Conservation (phyloP, 2,113 vertebrate genomes). For the Saguinus imperator region DNA sequence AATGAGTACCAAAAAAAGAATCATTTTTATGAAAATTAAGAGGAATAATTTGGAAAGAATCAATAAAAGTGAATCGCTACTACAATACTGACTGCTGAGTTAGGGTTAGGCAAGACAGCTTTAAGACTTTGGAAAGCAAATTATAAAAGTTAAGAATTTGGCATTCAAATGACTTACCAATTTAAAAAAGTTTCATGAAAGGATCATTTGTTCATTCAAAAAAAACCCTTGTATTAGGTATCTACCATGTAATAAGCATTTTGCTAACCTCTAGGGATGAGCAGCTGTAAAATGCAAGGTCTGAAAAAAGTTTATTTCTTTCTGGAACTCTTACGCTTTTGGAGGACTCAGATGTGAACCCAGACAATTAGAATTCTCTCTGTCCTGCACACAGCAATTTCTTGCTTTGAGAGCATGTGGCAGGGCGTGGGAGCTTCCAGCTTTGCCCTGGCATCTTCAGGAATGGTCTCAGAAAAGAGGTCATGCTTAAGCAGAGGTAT, state of each 20-base stretch:
- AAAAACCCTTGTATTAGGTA: neutral
- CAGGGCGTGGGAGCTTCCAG: neutral
- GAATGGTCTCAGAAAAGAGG: neutral
- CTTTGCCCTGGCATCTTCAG: neutral
- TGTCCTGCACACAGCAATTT: neutral
- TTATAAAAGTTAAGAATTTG: neutral
- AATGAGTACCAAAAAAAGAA: neutral
- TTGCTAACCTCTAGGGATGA: neutral
- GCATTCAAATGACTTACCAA: neutral
- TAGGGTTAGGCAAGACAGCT: neutral
- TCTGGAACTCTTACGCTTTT: neutral
- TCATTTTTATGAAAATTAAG: slow-evolving; percentile 32
- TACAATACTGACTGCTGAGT: neutral
- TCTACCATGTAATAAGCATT: neutral
- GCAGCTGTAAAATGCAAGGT: neutral
- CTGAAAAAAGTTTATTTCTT: neutral
- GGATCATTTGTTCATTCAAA: neutral
- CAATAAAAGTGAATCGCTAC: slow-evolving; percentile 4
- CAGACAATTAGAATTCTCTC: neutral
- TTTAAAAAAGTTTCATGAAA: neutral
- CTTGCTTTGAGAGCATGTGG: neutral
- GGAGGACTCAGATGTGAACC: neutral
- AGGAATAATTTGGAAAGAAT: slow-evolving; percentile 16
- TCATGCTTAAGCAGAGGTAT: neutral
- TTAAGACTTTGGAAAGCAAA: slow-evolving; percentile 13